Percentiles rank a stretch among this genome's conserved stretches.
These are phyloP conservation scores for Luehdorfia chinensis DNA, from an alignment of 1,140 invertebrate genomes.

Conservation along the genomic window DNA sequence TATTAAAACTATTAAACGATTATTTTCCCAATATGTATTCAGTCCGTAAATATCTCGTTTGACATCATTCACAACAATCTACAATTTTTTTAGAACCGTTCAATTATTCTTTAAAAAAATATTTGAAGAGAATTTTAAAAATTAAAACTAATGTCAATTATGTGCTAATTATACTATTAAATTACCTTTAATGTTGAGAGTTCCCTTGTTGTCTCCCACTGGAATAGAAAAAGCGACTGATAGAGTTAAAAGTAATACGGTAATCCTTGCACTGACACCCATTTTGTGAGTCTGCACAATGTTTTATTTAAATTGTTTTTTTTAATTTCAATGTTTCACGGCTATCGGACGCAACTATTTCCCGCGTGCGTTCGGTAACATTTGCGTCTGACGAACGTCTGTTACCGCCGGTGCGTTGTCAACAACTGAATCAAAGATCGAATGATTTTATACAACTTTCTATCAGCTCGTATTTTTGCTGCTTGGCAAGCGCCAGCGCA, in stretches of 20 bases:
- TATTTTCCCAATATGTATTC: too few species aligned
- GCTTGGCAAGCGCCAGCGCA: constrained; percentile 43
- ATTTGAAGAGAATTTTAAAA: too few species aligned
- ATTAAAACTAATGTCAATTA: too few species aligned
- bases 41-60: too few species aligned
- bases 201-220: constrained; percentile 37
- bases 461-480: constrained; percentile 48
- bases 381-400: constrained; percentile 53
- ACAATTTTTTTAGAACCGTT: too few species aligned
- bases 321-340: constrained; percentile 26
- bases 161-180: constrained; percentile 1
- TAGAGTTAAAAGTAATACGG: constrained; percentile 50
- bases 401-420: constrained; percentile 35
- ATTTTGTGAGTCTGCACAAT: constrained; percentile 38
- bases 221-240: constrained; percentile 52
- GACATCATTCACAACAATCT: too few species aligned
- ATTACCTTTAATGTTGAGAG: constrained; percentile 45
- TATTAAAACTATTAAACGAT: too few species aligned
- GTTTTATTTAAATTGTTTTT: constrained; percentile 13
- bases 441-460: constrained; percentile 50
- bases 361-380: constrained; percentile 59
- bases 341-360: constrained; percentile 61
- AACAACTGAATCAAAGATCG: constrained; percentile 60
- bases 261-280: constrained; percentile 66
- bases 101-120: too few species aligned